Conservation (phyloP, 92 coral and sea anemone species). For the Bergia sp. region DNA sequence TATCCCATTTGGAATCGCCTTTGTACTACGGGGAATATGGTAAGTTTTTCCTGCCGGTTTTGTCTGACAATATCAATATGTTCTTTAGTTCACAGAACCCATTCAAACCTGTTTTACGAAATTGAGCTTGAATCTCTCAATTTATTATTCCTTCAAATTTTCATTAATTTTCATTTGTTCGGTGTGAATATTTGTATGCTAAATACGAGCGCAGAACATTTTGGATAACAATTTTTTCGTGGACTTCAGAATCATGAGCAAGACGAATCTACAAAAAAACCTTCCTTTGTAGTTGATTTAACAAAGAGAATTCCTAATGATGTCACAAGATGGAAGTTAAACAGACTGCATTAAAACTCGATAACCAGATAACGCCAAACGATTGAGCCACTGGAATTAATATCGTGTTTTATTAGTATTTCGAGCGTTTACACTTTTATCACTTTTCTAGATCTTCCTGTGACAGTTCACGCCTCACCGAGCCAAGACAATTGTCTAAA, state of each 20-base stretch:
- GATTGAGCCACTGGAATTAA: not conserved
- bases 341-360: not conserved
- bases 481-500: not conserved
- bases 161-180: not conserved
- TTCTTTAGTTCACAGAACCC: conserved; percentile 7
- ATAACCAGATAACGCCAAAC: not conserved
- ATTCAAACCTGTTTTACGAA: not conserved
- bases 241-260: not conserved
- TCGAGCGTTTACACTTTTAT: not conserved
- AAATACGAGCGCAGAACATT: not conserved
- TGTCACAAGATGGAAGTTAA: not conserved
- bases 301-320: conserved; percentile 11
- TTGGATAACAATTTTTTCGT: not conserved
- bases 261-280: too few relatives aligned
- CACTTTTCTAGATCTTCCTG: not conserved
- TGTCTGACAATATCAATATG: conserved; percentile 15
- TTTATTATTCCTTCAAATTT: not conserved
- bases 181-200: not conserved
- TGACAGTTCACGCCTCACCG: conserved; percentile 25
- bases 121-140: not conserved
- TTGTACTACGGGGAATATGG: conserved; percentile 91
- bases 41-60: conserved; percentile 47
- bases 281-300: not conserved
- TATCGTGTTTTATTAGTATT: not conserved
- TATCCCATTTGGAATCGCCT: conserved; percentile 92